These are phyloP conservation scores for Coranthus polyacanthus DNA, from an alignment of 2,797 vertebrate genomes.

Conservation along the genomic window DNA sequence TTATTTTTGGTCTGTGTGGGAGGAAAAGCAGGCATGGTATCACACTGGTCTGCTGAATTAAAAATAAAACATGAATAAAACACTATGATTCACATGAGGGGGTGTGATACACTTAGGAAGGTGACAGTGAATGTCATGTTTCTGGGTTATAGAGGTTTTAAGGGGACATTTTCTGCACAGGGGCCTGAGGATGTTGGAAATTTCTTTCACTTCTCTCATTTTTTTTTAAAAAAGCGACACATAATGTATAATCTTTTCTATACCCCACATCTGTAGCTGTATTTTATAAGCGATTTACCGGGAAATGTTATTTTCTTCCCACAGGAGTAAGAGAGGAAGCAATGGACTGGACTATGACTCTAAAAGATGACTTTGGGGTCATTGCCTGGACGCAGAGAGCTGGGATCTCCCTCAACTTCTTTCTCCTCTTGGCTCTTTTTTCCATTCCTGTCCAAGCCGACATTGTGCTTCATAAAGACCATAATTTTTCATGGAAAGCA, in stretches of 20 bases:
- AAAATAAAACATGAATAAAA: slow-evolving; percentile 1
- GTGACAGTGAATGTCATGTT: slow-evolving; percentile 42
- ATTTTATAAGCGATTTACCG: slow-evolving; percentile 46
- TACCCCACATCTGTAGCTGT: slow-evolving; percentile 22
- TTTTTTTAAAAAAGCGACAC: too few species aligned
- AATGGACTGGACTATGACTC: slow-evolving; percentile 95
- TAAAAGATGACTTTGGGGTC: slow-evolving; percentile 87
- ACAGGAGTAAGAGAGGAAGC: slow-evolving; percentile 88
- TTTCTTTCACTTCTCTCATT: slow-evolving; percentile 13
- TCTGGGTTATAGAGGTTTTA: slow-evolving; percentile 33
- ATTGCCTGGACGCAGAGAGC: slow-evolving; percentile 84
- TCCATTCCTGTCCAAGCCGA: slow-evolving; percentile 84
- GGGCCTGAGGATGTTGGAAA: slow-evolving; percentile 14
- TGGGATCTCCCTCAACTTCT: slow-evolving; percentile 78
- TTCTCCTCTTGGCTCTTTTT: slow-evolving; percentile 85
- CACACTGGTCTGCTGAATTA: slow-evolving; percentile 18
- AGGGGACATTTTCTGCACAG: slow-evolving; percentile 5
- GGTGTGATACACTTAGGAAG: slow-evolving; percentile 27
- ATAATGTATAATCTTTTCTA: slow-evolving; percentile 10
- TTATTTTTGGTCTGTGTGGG: slow-evolving; percentile 54
- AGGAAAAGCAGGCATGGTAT: slow-evolving; percentile 18
- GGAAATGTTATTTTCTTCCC: slow-evolving; percentile 68
- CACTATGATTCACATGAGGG: slow-evolving; percentile 3
- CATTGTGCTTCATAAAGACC: slow-evolving; percentile 86
- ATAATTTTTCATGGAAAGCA: slow-evolving; percentile 94